Evolutionary conservation across 2,888 invertebrate species (phyloP), one percentile per base, ranked within the genome.

Genomic region (Napeogenes inachia): DNA sequence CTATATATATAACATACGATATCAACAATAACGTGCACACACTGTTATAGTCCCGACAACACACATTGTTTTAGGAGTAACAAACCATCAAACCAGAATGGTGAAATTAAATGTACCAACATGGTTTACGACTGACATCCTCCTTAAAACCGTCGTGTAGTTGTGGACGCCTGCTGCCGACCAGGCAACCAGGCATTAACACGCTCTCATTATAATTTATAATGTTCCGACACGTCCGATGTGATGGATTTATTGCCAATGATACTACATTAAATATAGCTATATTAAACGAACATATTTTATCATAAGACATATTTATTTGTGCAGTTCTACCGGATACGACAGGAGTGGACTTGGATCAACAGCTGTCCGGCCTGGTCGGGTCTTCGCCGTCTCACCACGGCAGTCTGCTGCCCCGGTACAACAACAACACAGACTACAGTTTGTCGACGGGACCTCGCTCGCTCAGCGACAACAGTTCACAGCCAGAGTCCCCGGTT

Each of bases 401-500:
- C 84, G 81, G 92, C 13, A 92, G 93, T n/a, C 84, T 94, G 8
- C 92, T 94, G 59, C 94, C 94, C 4, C 91, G 94, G 5, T 94
- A 94, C 80, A 92, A 93, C 67, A 93, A 94, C 81, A 87, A 93
- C 71, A 80, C 92, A 2, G 93, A 95, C 78, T 94, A 95, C 86
- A 91, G 93, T 71, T 89, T 93, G 69, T 91, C 92, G 61, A 91
- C 92, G 30, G 93, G 94, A 2, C 95, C 96, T 0, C 90, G 96
- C 53, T 96, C 96, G 13, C 85, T 96, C 38, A 95, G 95, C 71
- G 96, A 96, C 80, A 94, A 95, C 77, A 96, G 95, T 47, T 96
- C 95, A 45, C 94, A 95, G 66, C 95, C 95, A 3, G 95, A 96
- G 77, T 95, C 95, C 46, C 95, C 95, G 2, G 95, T 95, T 13